phyloP scores from a whole-genome alignment of 2,888 invertebrate genomes.

The Eilema sororculum region DNA sequence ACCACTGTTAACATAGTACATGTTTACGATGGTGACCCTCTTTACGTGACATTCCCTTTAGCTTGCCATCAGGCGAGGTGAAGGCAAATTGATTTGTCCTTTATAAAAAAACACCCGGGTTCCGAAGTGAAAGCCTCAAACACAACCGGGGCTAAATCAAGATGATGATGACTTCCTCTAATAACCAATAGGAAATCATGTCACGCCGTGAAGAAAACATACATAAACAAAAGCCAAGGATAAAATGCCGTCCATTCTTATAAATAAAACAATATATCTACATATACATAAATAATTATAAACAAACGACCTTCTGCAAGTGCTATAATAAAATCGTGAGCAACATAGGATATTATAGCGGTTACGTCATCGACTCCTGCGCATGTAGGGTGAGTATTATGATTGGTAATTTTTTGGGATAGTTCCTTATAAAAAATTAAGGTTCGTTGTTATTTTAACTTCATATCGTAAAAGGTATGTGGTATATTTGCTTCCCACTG shows the following conservation, averaged over 20 bases:
- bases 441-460: too few species aligned
- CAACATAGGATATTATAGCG: slow-evolving; percentile 22
- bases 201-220: background rate
- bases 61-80: background rate
- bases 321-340: slow-evolving; percentile 30
- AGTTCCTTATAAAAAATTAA: too few species aligned
- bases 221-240: background rate
- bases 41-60: too few species aligned
- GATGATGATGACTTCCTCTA: background rate
- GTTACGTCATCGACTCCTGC: slow-evolving; percentile 36
- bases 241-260: background rate
- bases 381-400: slow-evolving; percentile 3
- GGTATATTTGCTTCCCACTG: too few species aligned
- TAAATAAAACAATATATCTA: background rate
- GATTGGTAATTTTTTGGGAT: background rate
- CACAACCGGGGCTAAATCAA: too few species aligned
- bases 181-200: background rate
- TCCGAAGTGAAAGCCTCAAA: too few species aligned
- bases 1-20: too few species aligned
- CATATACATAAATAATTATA: slow-evolving; percentile 13
- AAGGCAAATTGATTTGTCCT: background rate
- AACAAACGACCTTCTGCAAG: slow-evolving; percentile 26
- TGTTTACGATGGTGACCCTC: too few species aligned
- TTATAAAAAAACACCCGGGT: background rate
- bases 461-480: too few species aligned